Evolutionary conservation across 2,888 invertebrate genomes (phyloP).

Genomic region (Pachydiplax longipennis): DNA sequence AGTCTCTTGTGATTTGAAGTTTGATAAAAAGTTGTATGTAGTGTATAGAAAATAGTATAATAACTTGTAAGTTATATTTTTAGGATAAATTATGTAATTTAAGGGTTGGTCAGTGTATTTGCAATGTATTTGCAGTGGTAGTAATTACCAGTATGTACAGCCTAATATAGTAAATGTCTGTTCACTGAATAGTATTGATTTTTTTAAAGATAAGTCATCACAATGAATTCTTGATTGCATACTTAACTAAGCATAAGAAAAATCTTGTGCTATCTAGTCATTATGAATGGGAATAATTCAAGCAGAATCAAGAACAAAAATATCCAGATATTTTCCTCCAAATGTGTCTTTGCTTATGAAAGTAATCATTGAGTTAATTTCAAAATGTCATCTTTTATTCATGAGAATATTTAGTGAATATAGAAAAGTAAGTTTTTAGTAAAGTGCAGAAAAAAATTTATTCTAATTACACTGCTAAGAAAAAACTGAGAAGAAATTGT

Average conservation of each 20-base stretch:
- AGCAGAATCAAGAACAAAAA: neutral
- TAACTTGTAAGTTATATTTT: conserved; percentile 47
- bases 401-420: too few relatives aligned
- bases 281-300: neutral
- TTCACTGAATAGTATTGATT: conserved; percentile 18
- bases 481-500: too few relatives aligned
- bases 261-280: neutral
- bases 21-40: conserved; percentile 45
- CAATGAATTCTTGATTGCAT: too few relatives aligned
- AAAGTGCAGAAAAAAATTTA: too few relatives aligned
- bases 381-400: too few relatives aligned
- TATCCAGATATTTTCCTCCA: too few relatives aligned
- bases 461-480: too few relatives aligned
- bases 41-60: conserved; percentile 44
- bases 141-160: conserved; percentile 46
- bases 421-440: too few relatives aligned
- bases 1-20: conserved; percentile 44
- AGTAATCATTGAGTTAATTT: too few relatives aligned
- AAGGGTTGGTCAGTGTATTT: conserved; percentile 46
- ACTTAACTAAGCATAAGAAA: too few relatives aligned
- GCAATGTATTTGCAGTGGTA: conserved; percentile 45
- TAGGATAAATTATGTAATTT: conserved; percentile 46
- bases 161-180: conserved; percentile 45
- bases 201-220: neutral
- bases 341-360: too few relatives aligned